Conservation (phyloP, 2,113 vertebrate species). For the Erpornis zantholeuca region DNA sequence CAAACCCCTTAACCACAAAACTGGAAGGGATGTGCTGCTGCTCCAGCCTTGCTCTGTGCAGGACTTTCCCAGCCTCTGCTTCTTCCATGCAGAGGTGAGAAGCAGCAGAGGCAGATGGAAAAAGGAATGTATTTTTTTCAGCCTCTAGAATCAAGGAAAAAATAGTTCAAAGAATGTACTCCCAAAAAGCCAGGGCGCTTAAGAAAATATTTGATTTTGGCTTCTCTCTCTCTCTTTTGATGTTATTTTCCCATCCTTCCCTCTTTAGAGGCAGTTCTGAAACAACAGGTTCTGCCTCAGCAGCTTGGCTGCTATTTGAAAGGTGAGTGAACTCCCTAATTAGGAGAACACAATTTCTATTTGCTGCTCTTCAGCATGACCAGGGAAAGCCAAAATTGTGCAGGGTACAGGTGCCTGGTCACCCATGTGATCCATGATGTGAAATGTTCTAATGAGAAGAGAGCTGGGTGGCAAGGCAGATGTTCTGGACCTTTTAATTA, state of each 20-base stretch:
- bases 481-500: conserved; percentile 23
- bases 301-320: background rate
- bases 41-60: background rate
- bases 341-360: background rate
- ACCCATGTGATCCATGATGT: background rate
- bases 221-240: background rate
- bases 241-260: background rate
- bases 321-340: background rate
- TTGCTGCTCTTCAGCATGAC: background rate
- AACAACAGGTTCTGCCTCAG: background rate
- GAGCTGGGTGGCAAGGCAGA: background rate
- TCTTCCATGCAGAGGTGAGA: background rate
- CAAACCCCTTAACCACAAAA: background rate
- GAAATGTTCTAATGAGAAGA: background rate
- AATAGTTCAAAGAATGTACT: background rate
- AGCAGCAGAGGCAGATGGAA: background rate
- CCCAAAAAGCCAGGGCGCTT: background rate
- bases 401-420: background rate
- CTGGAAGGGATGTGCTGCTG: background rate
- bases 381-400: background rate
- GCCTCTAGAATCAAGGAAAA: background rate
- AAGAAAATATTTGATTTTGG: background rate
- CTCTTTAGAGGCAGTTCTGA: background rate
- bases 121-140: background rate
- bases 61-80: background rate